Conservation (phyloP, 2,113 vertebrate species). For the Grantiella picta region DNA sequence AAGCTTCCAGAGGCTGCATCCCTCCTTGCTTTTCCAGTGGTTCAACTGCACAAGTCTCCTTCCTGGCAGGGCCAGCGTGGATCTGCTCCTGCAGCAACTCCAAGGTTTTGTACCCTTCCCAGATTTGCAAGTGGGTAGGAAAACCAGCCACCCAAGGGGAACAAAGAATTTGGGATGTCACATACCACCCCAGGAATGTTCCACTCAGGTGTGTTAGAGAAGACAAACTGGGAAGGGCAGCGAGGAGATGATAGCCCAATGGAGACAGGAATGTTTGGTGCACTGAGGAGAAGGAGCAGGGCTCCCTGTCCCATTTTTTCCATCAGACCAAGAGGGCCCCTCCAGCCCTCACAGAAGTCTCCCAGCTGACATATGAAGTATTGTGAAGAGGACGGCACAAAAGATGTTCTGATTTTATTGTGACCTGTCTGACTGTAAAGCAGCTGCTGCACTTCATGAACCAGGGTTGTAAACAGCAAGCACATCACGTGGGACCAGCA, state of each 20-base stretch:
- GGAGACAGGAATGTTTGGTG: background rate
- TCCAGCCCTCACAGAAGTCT: background rate
- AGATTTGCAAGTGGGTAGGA: background rate
- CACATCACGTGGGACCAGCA: background rate
- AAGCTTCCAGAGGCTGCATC: background rate
- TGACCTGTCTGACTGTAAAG: constrained; percentile 19
- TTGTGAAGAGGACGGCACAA: background rate
- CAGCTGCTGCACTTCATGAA: background rate
- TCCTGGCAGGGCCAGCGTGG: background rate
- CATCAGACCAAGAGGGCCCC: background rate
- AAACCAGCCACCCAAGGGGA: background rate
- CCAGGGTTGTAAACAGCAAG: background rate
- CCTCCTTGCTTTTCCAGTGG: background rate
- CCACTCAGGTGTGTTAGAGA: background rate
- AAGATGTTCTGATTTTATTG: background rate
- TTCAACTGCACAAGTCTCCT: background rate
- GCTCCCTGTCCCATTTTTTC: background rate
- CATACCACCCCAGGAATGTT: background rate
- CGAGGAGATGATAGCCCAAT: fast-evolving
- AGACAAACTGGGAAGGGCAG: background rate
- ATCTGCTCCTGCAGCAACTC: background rate
- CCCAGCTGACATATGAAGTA: background rate
- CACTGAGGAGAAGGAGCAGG: background rate
- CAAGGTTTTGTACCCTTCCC: background rate
- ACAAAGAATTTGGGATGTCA: background rate